Evolutionary conservation across 2,888 invertebrate species (phyloP), one percentile per base, ranked within the genome.

Genomic region (Pherbina coryleti): DNA sequence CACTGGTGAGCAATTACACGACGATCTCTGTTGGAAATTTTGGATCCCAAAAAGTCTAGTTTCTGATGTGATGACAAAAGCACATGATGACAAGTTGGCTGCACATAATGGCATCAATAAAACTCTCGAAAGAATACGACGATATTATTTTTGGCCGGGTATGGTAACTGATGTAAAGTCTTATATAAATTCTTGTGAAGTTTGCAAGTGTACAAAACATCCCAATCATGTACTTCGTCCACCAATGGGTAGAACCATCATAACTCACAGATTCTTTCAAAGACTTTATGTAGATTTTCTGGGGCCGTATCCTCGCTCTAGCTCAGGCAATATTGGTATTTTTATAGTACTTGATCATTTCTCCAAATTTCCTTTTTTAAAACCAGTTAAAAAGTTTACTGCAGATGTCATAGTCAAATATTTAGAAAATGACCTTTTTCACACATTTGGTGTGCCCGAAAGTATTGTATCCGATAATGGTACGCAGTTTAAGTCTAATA

Each of bases 401-500:
- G n/a, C n/a, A n/a, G n/a, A n/a, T n/a, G n/a, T n/a, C n/a, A n/a
- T n/a, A n/a, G n/a, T n/a, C n/a, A n/a, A n/a, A n/a, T n/a, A n/a
- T n/a, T n/a, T n/a, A n/a, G n/a, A n/a, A n/a, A n/a, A n/a, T n/a
- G n/a, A n/a, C n/a, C n/a, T n/a, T n/a, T n/a, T n/a, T n/a, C n/a
- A n/a, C n/a, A n/a, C n/a, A n/a, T n/a, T n/a, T n/a, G n/a, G n/a
- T n/a, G n/a, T n/a, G n/a, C 19, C 9, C 57, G n/a, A 57, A n/a
- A 57, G 8, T n/a, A 9, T 19, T 3, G 57, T 57, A 19, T 57
- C 57, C 3, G 51, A 51, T 51, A 51, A 51, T n/a, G 66, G 69
- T 0, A 44, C 69, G 3, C 74, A 78, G 67, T 78, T 78, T 28
- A 74, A 67, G 22, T 66, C 66, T 2, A 62, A 31, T 1, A 28